phyloP scores from a whole-genome alignment of 2,888 invertebrate species.

The Stenoptilia bipunctidactyla region DNA sequence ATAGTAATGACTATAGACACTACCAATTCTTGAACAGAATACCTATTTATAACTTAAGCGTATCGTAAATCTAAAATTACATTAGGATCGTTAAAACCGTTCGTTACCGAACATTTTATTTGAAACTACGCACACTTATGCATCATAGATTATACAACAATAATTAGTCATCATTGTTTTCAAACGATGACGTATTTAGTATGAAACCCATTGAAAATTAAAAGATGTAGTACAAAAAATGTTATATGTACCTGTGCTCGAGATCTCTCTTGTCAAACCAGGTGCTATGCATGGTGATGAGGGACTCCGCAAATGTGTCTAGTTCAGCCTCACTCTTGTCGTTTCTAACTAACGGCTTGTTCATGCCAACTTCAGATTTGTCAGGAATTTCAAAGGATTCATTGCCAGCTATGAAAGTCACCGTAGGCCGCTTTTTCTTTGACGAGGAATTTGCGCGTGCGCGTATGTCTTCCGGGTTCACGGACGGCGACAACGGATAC shows the following conservation, averaged over 20 bases:
- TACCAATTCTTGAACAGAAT: too few relatives aligned
- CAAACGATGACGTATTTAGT: too few relatives aligned
- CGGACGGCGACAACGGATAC: constrained; percentile 62
- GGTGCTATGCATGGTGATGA: constrained; percentile 48
- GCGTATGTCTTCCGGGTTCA: constrained; percentile 66
- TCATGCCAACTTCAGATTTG: constrained; percentile 47
- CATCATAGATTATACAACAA: too few relatives aligned
- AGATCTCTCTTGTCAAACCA: constrained; percentile 72
- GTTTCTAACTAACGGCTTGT: constrained; percentile 44
- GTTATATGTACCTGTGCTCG: constrained; percentile 70
- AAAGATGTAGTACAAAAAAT: too few relatives aligned
- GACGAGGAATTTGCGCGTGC: constrained; percentile 70
- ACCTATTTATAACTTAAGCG: too few relatives aligned
- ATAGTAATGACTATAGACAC: too few relatives aligned
- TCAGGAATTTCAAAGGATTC: constrained; percentile 59
- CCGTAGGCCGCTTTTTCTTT: constrained; percentile 43
- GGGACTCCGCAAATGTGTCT: constrained; percentile 69
- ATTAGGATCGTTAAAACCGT: too few relatives aligned
- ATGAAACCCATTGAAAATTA: too few relatives aligned
- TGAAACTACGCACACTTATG: too few relatives aligned
- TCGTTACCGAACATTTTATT: too few relatives aligned
- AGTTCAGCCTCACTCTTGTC: constrained; percentile 63
- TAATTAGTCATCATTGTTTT: too few relatives aligned
- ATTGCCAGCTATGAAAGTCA: constrained; percentile 48
- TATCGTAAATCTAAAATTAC: too few relatives aligned